Evolutionary conservation across 2,888 invertebrate genomes (phyloP), one percentile per base, ranked within the genome.

Genomic region (Hymenopus coronatus): DNA sequence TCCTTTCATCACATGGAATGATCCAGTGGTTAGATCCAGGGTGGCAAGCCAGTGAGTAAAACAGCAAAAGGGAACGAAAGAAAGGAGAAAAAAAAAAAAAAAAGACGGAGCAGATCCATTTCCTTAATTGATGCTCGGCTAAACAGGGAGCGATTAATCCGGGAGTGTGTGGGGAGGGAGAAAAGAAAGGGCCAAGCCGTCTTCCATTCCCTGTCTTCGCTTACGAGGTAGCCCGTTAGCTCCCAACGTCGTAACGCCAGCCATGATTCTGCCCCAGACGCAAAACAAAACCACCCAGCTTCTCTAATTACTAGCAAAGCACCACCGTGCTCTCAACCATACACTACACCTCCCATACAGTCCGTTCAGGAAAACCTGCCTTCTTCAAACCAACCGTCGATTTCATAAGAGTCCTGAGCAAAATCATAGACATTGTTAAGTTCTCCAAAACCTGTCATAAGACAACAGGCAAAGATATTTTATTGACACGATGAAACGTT

Each of bases 121-220:
- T 90, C 90, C 90, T 90, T 90, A 90, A 90, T 90, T 90, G 90
- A 90, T 90, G 90, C 89, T 89, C 90, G 88, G 89, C 90, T 89
- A 90, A 90, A 90, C 90, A 90, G 88, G 89, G 84, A 83, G 83
- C 89, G 89, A 89, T 89, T 89, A 89, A 89, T 89, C 86, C 89
- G 89, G 88, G 25, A 28, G 30, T 28, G 20, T 6, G 33, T n/a
- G 82, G 28, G 33, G 28, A 70, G 82, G 46, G 30, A 40, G 89
- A 15, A 83, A 14, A 82, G 27, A 30, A 30, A n/a, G 84, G 54
- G 54, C 54, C 54, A 70, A 25, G 54, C 54, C 54, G 54, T 70
- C 54, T 70, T 70, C 54, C 54, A 70, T 70, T 70, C 54, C 54
- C 54, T 70, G 54, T 70, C 54, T 70, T 70, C 54, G 54, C 54